Percentiles rank a stretch among this genome's conserved stretches.
phyloP scores from a whole-genome alignment of 2,888 invertebrate species.

The Heliconius erato region DNA sequence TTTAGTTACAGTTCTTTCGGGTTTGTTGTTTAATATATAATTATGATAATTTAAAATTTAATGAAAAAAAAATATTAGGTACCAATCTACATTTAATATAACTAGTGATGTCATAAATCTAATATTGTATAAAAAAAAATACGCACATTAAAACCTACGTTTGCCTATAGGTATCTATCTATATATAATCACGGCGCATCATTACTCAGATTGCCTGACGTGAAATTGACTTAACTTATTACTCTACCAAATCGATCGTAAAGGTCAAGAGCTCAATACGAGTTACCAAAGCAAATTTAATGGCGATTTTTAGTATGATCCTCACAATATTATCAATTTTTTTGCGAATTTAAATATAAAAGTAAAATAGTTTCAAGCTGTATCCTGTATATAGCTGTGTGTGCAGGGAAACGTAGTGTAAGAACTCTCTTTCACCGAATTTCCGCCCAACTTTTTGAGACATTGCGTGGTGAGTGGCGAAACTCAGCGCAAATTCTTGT shows the following conservation, averaged over 20 bases:
- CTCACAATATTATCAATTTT: not conserved
- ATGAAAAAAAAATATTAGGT: too few species aligned
- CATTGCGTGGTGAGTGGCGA: not conserved
- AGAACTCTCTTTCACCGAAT: too few species aligned
- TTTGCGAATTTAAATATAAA: too few species aligned
- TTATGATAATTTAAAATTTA: too few species aligned
- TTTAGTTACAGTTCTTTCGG: too few species aligned
- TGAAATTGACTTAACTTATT: conserved; percentile 9
- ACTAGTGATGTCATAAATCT: not conserved
- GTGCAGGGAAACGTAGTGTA: not conserved
- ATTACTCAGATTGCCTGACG: conserved; percentile 8
- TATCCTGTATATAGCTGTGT: too few species aligned
- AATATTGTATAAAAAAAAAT: not conserved
- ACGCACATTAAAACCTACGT: not conserved
- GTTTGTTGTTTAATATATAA: too few species aligned
- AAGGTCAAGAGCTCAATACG: conserved; percentile 17
- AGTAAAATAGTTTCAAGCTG: too few species aligned
- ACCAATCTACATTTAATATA: not conserved
- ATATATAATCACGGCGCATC: not conserved
- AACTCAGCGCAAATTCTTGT: too few species aligned
- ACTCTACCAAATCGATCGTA: conserved; percentile 9
- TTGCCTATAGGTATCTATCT: not conserved
- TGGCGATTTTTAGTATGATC: not conserved
- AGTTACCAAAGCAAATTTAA: not conserved
- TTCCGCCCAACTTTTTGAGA: not conserved